Base-by-base conservation (phyloP, 2,113 vertebrate species). In the Puntigrus tetrazona region DNA sequence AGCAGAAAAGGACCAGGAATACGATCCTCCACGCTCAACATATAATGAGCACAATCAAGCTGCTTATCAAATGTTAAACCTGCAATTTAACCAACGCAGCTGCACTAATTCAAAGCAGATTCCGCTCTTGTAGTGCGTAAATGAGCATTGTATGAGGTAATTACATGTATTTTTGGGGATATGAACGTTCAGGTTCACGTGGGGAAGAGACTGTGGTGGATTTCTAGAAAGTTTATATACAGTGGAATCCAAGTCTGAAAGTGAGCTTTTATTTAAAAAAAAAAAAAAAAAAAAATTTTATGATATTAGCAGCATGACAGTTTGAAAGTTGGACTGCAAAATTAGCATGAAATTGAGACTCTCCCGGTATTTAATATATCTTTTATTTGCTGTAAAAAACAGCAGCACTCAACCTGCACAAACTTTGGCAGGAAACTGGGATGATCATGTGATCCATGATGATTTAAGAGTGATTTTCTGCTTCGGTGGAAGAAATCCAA, bases 31-130 rank as follows among this genome's bases (percentile, higher is more conserved):
- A 63, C 55, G n/a, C 72, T 82, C 52, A 82, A 61, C 47, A 63
- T 43, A 34, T 52, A 76, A 77, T 45, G 52, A 80, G 52, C 79
- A 75, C 81, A 83, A 77, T 81, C 85, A 85, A 73, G 41, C 82
- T 72, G 59, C 50, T 85, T 83, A 88, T 85, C 84, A 83, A 81
- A 83, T 70, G 80, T 70, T 87, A 85, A 83, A 87, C 59, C 63
- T 76, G 85, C 86, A 79, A 85, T 86, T 86, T 81, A 82, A 83
- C 52, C 61, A 75, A 77, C 16, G n/a, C 47, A 38, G 61, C 65
- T 52, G 59, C 83, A 57, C 61, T 69, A 67, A 84, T 75, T 77
- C 59, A 77, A 78, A 67, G 50, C 65, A 55, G 63, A 69, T 69
- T 75, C 27, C 8, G 25, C 43, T 50, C 80, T 78, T 83, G 67